Evolutionary conservation across 2,888 invertebrate species (phyloP), one percentile per base, ranked within the genome.

Genomic region (Lamproptera curius): DNA sequence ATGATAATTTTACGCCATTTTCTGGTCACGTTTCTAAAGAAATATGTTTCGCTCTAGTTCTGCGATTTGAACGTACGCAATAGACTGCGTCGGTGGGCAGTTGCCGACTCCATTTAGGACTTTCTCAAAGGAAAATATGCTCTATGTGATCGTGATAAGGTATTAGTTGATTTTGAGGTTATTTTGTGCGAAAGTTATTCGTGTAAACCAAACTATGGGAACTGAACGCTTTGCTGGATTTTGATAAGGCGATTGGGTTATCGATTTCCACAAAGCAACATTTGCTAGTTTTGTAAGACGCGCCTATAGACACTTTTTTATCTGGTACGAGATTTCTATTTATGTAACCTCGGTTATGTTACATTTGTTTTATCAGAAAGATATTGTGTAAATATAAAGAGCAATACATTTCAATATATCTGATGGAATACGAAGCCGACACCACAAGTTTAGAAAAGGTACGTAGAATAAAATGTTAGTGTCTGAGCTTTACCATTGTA

Each of bases 31-130:
- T 42, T 43, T 43, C 43, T 48, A 44, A 40, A 43, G 33, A 42
- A 45, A 49, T 52, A 49, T 46, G 40, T 41, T 50, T 37, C 50
- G 52, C 37, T 52, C 52, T 23, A 44, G 31, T 51, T 51, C 39
- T 38, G 41, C 46, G 26, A 52, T 50, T 52, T 41, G 14, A 43
- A 44, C 43, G 44, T 50, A 52, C 49, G 49, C 49, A 52, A 52
- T 43, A 43, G 39, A 17, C 43, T 40, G 49, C 39, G 36, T 40
- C 28, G 20, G 15, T 34, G 3, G 8, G 26, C 43, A 43, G 15
- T 16, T 49, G 15, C 40, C 16, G 26, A 35, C 17, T 6, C 2
- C 23, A 16, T 11, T n/a, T n/a, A 9, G 9, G 2, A 20, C 0
- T 17, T 40, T 14, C 1, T 1, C 39, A 20, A 15, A 28, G 16